Percentiles rank a stretch among this genome's conserved stretches.
phyloP scores from a whole-genome alignment of 2,797 vertebrate species.

The Crenuchus spilurus region DNA sequence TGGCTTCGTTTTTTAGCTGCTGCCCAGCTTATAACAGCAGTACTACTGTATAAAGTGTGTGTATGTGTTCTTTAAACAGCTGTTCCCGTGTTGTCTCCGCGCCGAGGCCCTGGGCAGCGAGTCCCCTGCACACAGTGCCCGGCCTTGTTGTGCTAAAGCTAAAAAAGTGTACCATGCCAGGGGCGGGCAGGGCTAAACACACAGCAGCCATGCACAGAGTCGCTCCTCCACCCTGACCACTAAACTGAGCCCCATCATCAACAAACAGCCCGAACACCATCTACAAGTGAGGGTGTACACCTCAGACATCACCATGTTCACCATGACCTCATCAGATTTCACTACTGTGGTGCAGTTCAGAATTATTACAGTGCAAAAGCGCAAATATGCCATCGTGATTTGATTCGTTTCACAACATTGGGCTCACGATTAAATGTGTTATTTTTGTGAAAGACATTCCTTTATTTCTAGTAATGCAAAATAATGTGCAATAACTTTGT shows the following conservation, averaged over 20 bases:
- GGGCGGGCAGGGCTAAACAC: constrained; percentile 32
- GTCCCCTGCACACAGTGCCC: constrained; percentile 44
- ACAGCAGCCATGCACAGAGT: constrained; percentile 13
- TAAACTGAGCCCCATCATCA: constrained; percentile 8
- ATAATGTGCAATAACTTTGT: no score
- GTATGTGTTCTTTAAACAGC: constrained; percentile 55
- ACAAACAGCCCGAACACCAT: constrained; percentile 10
- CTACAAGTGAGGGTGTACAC: background rate
- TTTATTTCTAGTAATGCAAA: no score
- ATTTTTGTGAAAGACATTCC: no score
- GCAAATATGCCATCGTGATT: no score
- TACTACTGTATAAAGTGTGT: constrained; percentile 39
- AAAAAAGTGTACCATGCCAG: constrained; percentile 31
- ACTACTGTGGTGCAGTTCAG: no score
- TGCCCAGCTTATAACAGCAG: constrained; percentile 45
- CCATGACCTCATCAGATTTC: background rate
- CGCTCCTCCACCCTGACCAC: constrained; percentile 23
- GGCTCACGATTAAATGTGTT: no score
- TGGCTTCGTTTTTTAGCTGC: constrained; percentile 23
- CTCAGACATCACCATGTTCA: background rate
- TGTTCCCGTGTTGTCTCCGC: constrained; percentile 52
- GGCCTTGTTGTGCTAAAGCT: constrained; percentile 46
- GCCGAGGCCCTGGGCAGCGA: constrained; percentile 30
- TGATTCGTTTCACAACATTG: no score
- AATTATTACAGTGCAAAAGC: no score